Evolutionary conservation across 92 coral and sea anemone species (phyloP).

Genomic region (Palythoa caribaeorum): DNA sequence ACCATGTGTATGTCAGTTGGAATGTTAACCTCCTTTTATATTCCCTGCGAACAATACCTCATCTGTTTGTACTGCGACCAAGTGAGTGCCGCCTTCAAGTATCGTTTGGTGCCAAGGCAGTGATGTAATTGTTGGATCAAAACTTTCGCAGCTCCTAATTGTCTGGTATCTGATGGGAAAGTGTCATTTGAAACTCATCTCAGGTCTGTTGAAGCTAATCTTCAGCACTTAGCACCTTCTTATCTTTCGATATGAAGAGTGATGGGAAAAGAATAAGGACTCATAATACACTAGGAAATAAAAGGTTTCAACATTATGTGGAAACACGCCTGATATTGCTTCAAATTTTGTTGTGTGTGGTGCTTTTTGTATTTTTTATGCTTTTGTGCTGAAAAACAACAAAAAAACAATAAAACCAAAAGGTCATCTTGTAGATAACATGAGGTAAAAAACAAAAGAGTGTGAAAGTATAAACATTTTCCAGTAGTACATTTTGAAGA

Average conservation of each 20-base stretch:
- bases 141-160: conserved; percentile 45
- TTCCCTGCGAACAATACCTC: conserved; percentile 15
- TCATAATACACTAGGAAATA: neutral
- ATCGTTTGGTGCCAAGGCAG: conserved; percentile 38
- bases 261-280: conserved; percentile 37
- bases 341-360: neutral
- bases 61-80: conserved; percentile 25
- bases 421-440: neutral
- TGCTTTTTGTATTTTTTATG: neutral
- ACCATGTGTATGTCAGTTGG: neutral
- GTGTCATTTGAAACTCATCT: conserved; percentile 53
- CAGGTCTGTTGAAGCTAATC: conserved; percentile 11
- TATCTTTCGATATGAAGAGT: conserved; percentile 41
- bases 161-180: conserved; percentile 52
- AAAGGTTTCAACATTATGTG: neutral
- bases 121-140: conserved; percentile 48
- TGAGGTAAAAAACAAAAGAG: neutral
- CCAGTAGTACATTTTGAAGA: conserved; percentile 9
- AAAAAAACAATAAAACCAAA: neutral
- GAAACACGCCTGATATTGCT: neutral
- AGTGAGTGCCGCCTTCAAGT: conserved; percentile 24
- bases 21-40: neutral
- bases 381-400: neutral
- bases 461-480: neutral
- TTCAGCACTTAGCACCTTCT: conserved; percentile 42